Base-by-base conservation (phyloP, 2,888 invertebrate species). In the Archaeoteleia sp. region DNA sequence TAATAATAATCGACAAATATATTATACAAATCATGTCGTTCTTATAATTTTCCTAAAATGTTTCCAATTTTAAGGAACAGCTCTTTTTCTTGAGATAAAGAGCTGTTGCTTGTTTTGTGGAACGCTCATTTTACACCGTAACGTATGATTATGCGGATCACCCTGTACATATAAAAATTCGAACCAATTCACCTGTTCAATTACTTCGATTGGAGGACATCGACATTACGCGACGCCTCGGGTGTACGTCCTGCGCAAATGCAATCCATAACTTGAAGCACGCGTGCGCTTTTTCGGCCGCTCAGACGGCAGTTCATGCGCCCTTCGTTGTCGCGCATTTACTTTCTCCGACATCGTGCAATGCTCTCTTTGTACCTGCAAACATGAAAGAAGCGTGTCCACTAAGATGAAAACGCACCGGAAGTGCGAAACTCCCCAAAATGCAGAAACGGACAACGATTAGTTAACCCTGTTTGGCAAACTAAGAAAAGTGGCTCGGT, bases 211-310 rank as follows among this genome's bases (percentile, higher is more conserved):
- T 42, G 48, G 27, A 67, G 60, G 55, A 60, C 70, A 60, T 61
- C 57, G 61, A 62, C 62, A 62, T 53, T 15, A 48, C 37, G 20
- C 49, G 49, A 35, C 45, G 29, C 15, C 49, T 51, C 49, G 2
- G 8, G 20, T 9, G 17, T 9, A 12, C 1, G 25, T 25, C n/a
- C 17, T 25, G 68, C 69, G 69, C 69, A 65, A 65, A 65, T 57
- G 65, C 65, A 69, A 69, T 69, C 69, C 65, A 69, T 69, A 69
- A 69, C 35, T 15, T 17, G 37, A 9, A 25, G 30, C 40, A 63
- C 68, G 68, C 68, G 55, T 68, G 68, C 68, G 68, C 68, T 55
- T 55, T 51, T 53, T 46, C 14, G 32, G 42, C 27, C 32, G 15
- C 46, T 37, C 34, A 34, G 39, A 43, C 46, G 58, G 43, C 10